Base-by-base conservation (phyloP, 2,888 invertebrate species). In the Azorinus chamasolen region DNA sequence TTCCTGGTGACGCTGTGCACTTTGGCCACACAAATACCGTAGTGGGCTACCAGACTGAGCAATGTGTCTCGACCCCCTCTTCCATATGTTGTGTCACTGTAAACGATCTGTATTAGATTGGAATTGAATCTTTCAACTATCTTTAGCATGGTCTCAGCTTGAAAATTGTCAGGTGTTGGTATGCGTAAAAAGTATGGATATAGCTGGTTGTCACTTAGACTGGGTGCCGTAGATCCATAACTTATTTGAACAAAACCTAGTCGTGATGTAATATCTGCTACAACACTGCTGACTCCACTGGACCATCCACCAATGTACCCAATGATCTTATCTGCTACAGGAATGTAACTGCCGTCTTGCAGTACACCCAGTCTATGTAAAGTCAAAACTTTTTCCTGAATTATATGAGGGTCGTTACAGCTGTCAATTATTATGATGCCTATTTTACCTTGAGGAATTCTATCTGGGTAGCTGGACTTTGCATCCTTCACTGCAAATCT, bases 361-460 rank as follows among this genome's bases (percentile, higher is more conserved):
- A 55, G 61, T 8, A 81, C 70, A 16, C 84, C 79, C 25, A 75
- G 68, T 39, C 66, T 59, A 14, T 83, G 75, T 16, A 86, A 51
- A 12, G 79, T 71, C 16, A 86, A 27, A 1, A 86, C 50, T 24
- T 74, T 83, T 20, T 76, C 74, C 39, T 83, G 76, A 14, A 73
- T 58, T 0, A 83, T 45, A 22, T 83, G 70, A 1, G 81, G 79
- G 45, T 85, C 80, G 45, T 85, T 77, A 45, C 86, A 86, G 14
- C 80, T 83, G 53, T 86, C 80, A n/a, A 86, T 79, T 3, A 86
- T 64, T 2, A 81, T 69, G 16, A 70, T 48, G 2, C 86, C 86
- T 24, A 86, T 65, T 10, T 62, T 63, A 8, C 77, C 78, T n/a
- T 51, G 41, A 1, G 73, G 78, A 4, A 78, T 72, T 4, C 20